Evolutionary conservation across 2,113 vertebrate species (phyloP), one percentile per base, ranked within the genome.

Genomic region (Corvus cornix): DNA sequence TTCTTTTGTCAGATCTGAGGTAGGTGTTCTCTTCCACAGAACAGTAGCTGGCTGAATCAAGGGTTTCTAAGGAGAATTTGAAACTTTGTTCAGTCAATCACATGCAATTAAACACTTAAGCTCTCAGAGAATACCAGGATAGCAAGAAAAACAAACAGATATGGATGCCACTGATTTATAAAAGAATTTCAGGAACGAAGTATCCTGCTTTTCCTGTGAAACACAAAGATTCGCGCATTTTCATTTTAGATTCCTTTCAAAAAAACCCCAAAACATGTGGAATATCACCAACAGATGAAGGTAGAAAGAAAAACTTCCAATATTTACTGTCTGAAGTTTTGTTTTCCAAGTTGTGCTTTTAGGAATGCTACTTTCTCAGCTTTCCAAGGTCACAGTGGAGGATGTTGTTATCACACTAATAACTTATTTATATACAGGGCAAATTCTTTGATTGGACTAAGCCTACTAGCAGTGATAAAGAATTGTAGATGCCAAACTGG

Each of bases 131-230:
- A 67, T 76, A 69, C 58, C 35, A 66, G 35, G 49, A 55, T 10
- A 92, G 56, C 64, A 83, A 62, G 53, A 86, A 74, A 96, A 81
- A 84, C 81, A 94, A 86, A 84, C 15, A 59, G 56, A 84, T 85
- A 6, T 3, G 48, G 52, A 23, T 74, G 56, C 75, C 70, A 77
- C 51, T 35, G 30, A 49, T 56, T 85, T 52, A 39, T 26, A 67
- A 49, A 69, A 88, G 37, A 87, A 92, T 83, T 51, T 96, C 26
- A 73, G 37, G 60, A 92, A 67, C 28, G 3, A 95, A 84, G 2
- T 55, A 49, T 67, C 16, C 1, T 93, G 33, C 62, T 97, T 95
- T 95, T 92, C 46, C 39, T 68, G 48, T 59, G 48, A 79, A 96
- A 93, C 96, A 53, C 58, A 79, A 33, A 26, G 2, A 51, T 91